Conservation (phyloP, 2,888 invertebrate species). For the Leptopterna dolabrata region DNA sequence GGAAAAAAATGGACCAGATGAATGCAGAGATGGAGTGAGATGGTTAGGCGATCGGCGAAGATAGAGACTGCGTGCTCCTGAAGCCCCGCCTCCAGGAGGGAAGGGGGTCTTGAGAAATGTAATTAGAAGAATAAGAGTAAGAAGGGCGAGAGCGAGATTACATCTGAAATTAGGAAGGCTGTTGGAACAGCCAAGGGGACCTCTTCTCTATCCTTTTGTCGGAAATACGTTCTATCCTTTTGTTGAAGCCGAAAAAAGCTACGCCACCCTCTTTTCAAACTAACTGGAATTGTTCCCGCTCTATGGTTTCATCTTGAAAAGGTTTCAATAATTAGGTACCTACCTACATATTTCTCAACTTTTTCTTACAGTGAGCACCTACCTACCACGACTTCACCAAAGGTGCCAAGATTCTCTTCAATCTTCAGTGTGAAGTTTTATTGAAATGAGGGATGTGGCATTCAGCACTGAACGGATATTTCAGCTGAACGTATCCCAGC, state of each 20-base stretch:
- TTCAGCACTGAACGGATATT: too few relatives aligned
- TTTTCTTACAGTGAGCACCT: background rate
- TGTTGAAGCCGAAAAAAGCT: background rate
- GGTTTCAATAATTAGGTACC: too few relatives aligned
- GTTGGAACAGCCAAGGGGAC: background rate
- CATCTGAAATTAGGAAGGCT: constrained; percentile 3
- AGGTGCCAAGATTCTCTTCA: too few relatives aligned
- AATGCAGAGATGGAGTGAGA: too few relatives aligned
- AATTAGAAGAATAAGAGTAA: constrained; percentile 3
- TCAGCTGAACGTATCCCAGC: too few relatives aligned
- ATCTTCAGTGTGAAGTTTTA: too few relatives aligned
- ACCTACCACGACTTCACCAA: too few relatives aligned
- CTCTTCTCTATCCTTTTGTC: background rate
- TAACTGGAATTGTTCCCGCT: background rate
- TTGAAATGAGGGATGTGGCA: too few relatives aligned
- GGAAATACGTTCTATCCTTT: background rate
- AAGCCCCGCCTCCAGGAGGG: background rate
- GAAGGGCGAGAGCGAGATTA: background rate
- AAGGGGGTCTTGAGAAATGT: background rate
- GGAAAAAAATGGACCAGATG: too few relatives aligned
- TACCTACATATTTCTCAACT: background rate
- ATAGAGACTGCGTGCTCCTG: too few relatives aligned
- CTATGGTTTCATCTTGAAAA: background rate
- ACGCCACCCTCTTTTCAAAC: background rate
- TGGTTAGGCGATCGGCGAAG: too few relatives aligned